A percentile compares a stretch with the other conserved stretches of the same genome.
These are phyloP conservation scores for Magallana nippona DNA, from an alignment of 2,888 invertebrate genomes.

Conservation along the genomic window DNA sequence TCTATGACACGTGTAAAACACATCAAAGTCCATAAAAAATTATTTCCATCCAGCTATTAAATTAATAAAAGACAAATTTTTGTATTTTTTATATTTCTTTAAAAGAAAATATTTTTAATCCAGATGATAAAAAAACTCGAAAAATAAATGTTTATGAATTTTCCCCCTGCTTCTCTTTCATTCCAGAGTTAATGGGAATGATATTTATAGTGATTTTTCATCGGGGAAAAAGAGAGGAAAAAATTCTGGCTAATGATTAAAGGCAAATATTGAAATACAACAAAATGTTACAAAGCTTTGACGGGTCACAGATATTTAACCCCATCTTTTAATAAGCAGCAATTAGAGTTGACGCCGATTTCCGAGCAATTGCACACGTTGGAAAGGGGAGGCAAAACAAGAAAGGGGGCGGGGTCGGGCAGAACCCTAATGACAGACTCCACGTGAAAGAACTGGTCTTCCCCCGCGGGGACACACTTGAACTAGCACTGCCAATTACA, in stretches of 20 bases:
- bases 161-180: too few species aligned
- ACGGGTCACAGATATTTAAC: conserved; percentile 3
- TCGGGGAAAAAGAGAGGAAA: too few species aligned
- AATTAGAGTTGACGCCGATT: conserved; percentile 32
- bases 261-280: background rate
- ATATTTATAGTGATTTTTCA: too few species aligned
- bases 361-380: conserved; percentile 26
- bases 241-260: background rate
- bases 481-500: conserved; percentile 30
- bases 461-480: conserved; percentile 11
- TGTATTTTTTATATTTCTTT: too few species aligned
- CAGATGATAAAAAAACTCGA: too few species aligned
- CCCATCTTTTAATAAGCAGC: conserved; percentile 14
- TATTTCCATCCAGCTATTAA: too few species aligned
- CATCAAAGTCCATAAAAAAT: too few species aligned
- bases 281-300: background rate
- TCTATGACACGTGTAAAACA: too few species aligned
- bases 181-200: too few species aligned
- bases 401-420: background rate
- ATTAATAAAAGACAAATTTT: too few species aligned
- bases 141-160: too few species aligned
- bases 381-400: conserved; percentile 31
- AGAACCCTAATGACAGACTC: conserved; percentile 15
- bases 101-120: too few species aligned
- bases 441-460: conserved; percentile 11